Percentiles rank a stretch among this genome's conserved stretches.
These are phyloP conservation scores for Chironomus tentans DNA, from an alignment of 2,888 invertebrate species.

Conservation along the genomic window DNA sequence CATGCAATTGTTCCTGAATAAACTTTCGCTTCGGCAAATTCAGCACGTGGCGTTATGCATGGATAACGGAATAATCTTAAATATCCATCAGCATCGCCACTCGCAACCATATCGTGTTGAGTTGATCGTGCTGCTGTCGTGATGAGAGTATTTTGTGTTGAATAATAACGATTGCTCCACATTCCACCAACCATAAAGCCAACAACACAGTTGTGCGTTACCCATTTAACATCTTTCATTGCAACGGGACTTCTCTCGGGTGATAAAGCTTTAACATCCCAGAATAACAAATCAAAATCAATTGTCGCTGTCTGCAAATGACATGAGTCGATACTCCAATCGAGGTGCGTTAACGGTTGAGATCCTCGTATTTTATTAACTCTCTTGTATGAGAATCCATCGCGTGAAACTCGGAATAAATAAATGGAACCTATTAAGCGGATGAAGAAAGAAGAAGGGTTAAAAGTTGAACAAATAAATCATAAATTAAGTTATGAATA, in stretches of 20 bases:
- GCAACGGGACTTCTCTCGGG: constrained; percentile 81
- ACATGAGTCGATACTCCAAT: constrained; percentile 85
- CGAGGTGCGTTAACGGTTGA: constrained; percentile 75
- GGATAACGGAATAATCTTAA: constrained; percentile 80
- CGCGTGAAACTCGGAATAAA: constrained; percentile 74
- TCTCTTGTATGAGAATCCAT: constrained; percentile 84
- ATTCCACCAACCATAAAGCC: constrained; percentile 68
- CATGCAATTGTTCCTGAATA: constrained; percentile 75
- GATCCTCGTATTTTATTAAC: constrained; percentile 80
- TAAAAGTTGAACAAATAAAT: not conserved
- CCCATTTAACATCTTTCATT: constrained; percentile 87
- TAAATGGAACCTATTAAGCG: constrained; percentile 46
- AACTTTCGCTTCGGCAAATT: constrained; percentile 79
- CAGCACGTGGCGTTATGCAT: constrained; percentile 73
- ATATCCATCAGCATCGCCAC: constrained; percentile 85
- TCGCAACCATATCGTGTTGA: constrained; percentile 71
- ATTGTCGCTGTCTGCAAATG: constrained; percentile 82
- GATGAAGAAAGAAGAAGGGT: no score
- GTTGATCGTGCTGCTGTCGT: constrained; percentile 73
- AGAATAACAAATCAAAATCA: constrained; percentile 81
- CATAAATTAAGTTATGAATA: not conserved
- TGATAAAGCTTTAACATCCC: constrained; percentile 82
- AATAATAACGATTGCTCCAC: constrained; percentile 86
- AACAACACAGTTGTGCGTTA: constrained; percentile 76
- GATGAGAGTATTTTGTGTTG: constrained; percentile 72